A percentile compares a stretch with the other conserved stretches of the same genome.
Evolutionary conservation across 92 coral and sea anemone species (phyloP).

Genomic region (Blastomussa wellsi): DNA sequence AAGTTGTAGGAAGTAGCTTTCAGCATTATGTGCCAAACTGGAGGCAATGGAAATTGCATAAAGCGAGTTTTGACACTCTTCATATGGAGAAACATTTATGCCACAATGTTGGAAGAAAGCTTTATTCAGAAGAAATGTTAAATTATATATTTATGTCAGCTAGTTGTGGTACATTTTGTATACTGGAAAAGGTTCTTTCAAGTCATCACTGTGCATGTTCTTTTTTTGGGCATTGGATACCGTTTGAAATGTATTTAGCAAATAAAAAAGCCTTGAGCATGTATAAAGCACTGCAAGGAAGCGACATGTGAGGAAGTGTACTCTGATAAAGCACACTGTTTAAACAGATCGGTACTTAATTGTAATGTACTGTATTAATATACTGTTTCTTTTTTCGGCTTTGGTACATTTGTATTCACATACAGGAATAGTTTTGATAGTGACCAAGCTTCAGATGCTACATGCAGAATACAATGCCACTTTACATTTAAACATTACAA

Average conservation of each 20-base stretch:
- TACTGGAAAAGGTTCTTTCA: neutral
- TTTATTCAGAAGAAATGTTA: slow-evolving; percentile 21
- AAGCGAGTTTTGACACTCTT: neutral
- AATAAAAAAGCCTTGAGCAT: too few relatives aligned
- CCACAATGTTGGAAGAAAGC: neutral
- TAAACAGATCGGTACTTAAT: too few relatives aligned
- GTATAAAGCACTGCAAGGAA: too few relatives aligned
- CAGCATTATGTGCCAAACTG: neutral
- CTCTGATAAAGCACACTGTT: too few relatives aligned
- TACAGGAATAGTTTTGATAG: neutral
- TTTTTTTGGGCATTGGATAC: neutral
- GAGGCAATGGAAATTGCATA: neutral
- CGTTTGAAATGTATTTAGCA: neutral
- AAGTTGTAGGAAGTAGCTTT: neutral
- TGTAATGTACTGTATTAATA: too few relatives aligned
- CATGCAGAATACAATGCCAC: neutral
- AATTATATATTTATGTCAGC: slow-evolving; percentile 31
- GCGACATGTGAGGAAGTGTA: too few relatives aligned
- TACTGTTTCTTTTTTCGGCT: neutral
- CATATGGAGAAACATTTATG: neutral
- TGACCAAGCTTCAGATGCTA: neutral
- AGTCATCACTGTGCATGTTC: neutral
- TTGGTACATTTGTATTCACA: neutral
- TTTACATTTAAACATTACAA: neutral
- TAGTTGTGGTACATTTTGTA: slow-evolving; percentile 14